Evolutionary conservation across 1,140 invertebrate species (phyloP).

Genomic region (Penaeus japonicus): DNA sequence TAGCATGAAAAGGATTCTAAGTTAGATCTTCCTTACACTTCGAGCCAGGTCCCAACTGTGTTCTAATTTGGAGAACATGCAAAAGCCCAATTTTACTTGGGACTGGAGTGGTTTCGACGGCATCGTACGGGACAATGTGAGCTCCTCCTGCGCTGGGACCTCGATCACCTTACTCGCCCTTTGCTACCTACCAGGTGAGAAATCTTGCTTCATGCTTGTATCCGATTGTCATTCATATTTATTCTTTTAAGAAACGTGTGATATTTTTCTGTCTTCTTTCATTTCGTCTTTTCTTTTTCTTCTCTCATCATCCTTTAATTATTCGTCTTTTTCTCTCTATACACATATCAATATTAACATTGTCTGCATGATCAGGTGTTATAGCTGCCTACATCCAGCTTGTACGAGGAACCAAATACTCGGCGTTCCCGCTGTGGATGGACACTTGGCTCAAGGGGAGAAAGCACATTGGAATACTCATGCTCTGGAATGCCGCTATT

Average conservation of each 20-base stretch:
- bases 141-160: background rate
- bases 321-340: too few species aligned
- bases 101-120: background rate
- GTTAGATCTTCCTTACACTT: background rate
- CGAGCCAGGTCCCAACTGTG: conserved; percentile 19
- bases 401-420: conserved; percentile 41
- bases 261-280: too few species aligned
- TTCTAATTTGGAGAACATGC: conserved; percentile 20
- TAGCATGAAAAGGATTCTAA: too few species aligned
- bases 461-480: conserved; percentile 50
- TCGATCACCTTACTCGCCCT: background rate
- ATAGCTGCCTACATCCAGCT: conserved; percentile 24
- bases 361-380: background rate
- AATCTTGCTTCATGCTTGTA: too few species aligned
- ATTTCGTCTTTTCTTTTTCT: too few species aligned
- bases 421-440: conserved; percentile 39
- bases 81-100: background rate
- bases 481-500: conserved; percentile 33
- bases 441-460: conserved; percentile 48
- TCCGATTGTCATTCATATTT: too few species aligned
- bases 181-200: too few species aligned
- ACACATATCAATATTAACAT: too few species aligned
- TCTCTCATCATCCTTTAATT: too few species aligned
- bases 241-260: too few species aligned
- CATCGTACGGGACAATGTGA: conserved; percentile 1